These are phyloP conservation scores for Papilio demoleus DNA, from an alignment of 2,888 invertebrate genomes.

Conservation along the genomic window DNA sequence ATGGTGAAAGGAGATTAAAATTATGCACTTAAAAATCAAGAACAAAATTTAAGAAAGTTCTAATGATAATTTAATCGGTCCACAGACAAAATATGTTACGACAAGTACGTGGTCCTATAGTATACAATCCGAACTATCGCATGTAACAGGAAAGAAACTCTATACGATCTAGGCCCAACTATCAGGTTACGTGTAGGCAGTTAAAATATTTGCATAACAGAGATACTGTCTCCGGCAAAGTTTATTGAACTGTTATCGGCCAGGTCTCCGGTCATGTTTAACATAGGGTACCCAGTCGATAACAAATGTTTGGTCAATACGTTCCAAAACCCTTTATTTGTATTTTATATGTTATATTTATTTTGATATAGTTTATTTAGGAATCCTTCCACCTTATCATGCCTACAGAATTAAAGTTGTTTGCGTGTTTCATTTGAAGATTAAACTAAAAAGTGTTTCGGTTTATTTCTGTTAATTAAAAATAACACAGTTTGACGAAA, in stretches of 20 bases:
- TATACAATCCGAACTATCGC: constrained; percentile 18
- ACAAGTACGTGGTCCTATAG: not conserved
- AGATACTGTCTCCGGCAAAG: constrained; percentile 50
- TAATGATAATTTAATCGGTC: not conserved
- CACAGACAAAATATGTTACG: not conserved
- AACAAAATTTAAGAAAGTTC: not conserved
- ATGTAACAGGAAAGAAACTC: constrained; percentile 29
- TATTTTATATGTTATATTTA: constrained; percentile 13
- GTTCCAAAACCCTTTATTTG: constrained; percentile 4
- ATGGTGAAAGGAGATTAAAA: too few species aligned
- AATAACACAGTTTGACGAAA: not conserved
- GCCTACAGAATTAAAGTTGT: not conserved
- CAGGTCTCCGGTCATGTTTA: constrained; percentile 50
- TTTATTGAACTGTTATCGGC: constrained; percentile 78
- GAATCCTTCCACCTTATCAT: not conserved
- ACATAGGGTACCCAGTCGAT: constrained; percentile 37
- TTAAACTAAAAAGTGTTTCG: not conserved
- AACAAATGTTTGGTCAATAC: constrained; percentile 36
- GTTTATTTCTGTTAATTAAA: not conserved
- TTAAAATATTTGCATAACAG: constrained; percentile 54
- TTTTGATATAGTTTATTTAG: not conserved
- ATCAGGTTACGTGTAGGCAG: constrained; percentile 35
- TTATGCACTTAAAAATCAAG: too few species aligned
- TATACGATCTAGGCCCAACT: constrained; percentile 19
- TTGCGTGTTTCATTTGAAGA: constrained; percentile 8